Conservation (phyloP, 1,140 invertebrate genomes). For the Drosophila pruinosa region DNA sequence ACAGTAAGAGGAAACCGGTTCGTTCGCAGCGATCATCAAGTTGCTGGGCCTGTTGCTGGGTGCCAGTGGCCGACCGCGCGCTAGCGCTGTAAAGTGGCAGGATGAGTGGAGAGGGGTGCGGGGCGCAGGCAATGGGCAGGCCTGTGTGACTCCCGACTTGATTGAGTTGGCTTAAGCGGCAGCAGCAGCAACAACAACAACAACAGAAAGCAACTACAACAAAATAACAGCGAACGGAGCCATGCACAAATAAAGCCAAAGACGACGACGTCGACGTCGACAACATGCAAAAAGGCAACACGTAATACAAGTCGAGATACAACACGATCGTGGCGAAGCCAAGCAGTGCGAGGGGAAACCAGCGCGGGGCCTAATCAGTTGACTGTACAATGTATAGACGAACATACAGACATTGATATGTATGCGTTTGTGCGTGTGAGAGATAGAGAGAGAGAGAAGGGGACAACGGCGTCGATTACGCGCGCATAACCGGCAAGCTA, state of each 20-base stretch:
- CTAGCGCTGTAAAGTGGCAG: too few relatives aligned
- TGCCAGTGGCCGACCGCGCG: conserved; percentile 63
- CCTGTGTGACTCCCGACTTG: conserved; percentile 65
- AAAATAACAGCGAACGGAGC: conserved; percentile 9
- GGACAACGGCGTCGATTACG: conserved; percentile 54
- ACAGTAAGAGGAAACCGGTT: conserved; percentile 46
- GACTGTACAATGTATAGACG: neutral
- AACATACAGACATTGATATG: neutral
- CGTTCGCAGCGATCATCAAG: conserved; percentile 24
- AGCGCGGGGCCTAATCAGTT: conserved; percentile 10
- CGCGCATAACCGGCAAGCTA: conserved; percentile 53
- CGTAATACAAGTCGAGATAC: conserved; percentile 67
- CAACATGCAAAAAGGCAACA: conserved; percentile 63
- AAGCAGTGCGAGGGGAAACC: conserved; percentile 4
- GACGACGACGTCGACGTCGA: conserved; percentile 43
- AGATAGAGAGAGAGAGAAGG: neutral
- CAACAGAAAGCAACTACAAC: conserved; percentile 13
- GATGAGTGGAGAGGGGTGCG: too few relatives aligned
- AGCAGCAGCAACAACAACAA: conserved; percentile 10
- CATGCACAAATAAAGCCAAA: conserved; percentile 68
- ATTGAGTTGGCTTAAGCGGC: conserved; percentile 54
- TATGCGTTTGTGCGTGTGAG: neutral
- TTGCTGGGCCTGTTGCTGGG: conserved; percentile 65
- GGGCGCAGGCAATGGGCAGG: too few relatives aligned
- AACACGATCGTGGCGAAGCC: conserved; percentile 18